Conservation (phyloP, 2,888 invertebrate species). For the Anagyrus pseudococci region DNA sequence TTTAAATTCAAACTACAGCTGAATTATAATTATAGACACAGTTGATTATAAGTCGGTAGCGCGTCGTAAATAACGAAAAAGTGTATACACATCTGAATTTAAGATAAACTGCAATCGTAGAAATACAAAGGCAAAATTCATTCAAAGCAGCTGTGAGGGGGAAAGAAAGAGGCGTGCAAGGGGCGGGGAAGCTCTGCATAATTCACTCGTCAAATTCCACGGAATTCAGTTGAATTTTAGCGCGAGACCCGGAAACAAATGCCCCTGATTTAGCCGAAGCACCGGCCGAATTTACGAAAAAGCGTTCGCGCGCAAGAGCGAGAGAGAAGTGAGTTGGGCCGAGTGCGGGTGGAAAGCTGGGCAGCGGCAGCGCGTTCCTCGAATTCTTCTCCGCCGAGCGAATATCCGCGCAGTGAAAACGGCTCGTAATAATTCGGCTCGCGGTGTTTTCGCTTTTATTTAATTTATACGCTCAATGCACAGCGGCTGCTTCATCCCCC, state of each 20-base stretch:
- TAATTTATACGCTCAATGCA: constrained; percentile 29
- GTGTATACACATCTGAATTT: no score
- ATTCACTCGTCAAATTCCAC: constrained; percentile 1
- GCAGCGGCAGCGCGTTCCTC: not conserved
- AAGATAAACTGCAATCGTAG: no score
- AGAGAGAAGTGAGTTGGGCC: no score
- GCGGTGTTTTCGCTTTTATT: constrained; percentile 36
- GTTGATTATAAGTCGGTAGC: no score
- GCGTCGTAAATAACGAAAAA: no score
- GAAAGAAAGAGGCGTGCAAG: no score
- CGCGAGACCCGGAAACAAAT: not conserved
- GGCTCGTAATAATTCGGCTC: not conserved
- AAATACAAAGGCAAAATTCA: no score
- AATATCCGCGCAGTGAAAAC: constrained; percentile 20
- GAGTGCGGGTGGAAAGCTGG: no score
- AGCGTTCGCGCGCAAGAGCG: not conserved
- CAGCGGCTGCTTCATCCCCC: not conserved
- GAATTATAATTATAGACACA: no score
- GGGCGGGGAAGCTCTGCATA: no score
- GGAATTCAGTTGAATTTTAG: not conserved
- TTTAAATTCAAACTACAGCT: no score
- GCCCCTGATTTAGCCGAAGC: not conserved
- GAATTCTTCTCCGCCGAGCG: not conserved
- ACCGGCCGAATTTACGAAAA: not conserved
- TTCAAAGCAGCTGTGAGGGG: no score